Percentiles rank a stretch among this genome's conserved stretches.
These are phyloP conservation scores for Larimichthys crocea DNA, from an alignment of 2,113 vertebrate species.

Conservation along the genomic window DNA sequence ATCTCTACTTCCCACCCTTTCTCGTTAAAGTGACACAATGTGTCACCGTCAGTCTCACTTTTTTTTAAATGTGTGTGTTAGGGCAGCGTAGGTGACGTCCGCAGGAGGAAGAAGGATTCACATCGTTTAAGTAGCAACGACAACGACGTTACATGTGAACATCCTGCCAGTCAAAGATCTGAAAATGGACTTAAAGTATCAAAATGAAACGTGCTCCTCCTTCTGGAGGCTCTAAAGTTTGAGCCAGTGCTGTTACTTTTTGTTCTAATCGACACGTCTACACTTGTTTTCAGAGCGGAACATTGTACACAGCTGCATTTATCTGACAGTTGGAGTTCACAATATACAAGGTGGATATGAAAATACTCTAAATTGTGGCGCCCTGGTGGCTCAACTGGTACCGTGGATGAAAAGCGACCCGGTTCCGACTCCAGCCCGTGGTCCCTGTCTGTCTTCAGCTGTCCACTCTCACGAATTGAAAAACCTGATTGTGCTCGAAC, in stretches of 20 bases:
- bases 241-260: neutral
- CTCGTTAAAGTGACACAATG: slow-evolving; percentile 48
- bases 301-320: neutral
- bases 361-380: too few species aligned
- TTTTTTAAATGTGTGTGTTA: too few species aligned
- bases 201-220: neutral
- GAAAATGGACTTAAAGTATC: neutral
- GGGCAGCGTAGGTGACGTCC: neutral
- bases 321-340: neutral
- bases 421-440: too few species aligned
- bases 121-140: neutral
- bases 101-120: neutral
- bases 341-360: too few species aligned
- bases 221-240: too few species aligned
- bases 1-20: slow-evolving; percentile 47
- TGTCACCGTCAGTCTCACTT: slow-evolving; percentile 9
- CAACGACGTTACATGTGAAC: neutral
- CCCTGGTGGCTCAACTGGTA: too few species aligned
- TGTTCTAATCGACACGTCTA: neutral
- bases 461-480: too few species aligned
- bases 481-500: too few species aligned
- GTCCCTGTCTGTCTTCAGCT: too few species aligned
- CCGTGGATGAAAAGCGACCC: too few species aligned
- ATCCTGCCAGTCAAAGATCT: neutral
- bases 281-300: neutral